Percentiles rank a stretch among this genome's conserved stretches.
These are phyloP conservation scores for Burhinus oedicnemus DNA, from an alignment of 2,113 vertebrate species.

Conservation along the genomic window DNA sequence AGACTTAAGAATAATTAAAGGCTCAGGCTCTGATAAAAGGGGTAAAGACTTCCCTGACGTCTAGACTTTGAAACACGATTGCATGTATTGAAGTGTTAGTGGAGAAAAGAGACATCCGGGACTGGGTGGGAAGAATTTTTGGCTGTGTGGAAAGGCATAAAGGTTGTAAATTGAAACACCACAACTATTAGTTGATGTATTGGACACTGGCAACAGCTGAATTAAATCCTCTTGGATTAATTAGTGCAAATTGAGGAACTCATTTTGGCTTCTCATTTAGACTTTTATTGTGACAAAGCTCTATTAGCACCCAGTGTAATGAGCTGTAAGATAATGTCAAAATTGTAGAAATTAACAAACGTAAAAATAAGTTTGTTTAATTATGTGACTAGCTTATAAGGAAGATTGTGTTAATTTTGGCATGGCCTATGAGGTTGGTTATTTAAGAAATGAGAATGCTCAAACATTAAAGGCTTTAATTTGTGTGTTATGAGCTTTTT, in stretches of 20 bases:
- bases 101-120: neutral
- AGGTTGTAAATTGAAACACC: neutral
- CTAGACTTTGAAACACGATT: neutral
- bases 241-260: conserved; percentile 17
- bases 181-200: neutral
- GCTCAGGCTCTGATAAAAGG: neutral
- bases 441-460: neutral
- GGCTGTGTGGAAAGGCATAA: neutral
- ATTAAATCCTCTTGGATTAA: conserved; percentile 35
- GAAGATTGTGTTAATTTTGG: neutral
- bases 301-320: neutral
- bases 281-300: neutral
- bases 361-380: neutral
- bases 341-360: neutral
- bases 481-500: neutral
- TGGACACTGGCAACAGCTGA: neutral
- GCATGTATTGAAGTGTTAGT: neutral
- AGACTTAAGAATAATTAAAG: neutral
- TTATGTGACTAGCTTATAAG: neutral
- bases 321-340: neutral
- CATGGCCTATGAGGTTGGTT: neutral
- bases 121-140: neutral
- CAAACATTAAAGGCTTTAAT: neutral
- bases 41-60: neutral
- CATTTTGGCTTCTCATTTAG: conserved; percentile 22